Conservation (phyloP, 30 jellyfish, hydroid and myxozoan genomes). For the Sanderia malayensis region DNA sequence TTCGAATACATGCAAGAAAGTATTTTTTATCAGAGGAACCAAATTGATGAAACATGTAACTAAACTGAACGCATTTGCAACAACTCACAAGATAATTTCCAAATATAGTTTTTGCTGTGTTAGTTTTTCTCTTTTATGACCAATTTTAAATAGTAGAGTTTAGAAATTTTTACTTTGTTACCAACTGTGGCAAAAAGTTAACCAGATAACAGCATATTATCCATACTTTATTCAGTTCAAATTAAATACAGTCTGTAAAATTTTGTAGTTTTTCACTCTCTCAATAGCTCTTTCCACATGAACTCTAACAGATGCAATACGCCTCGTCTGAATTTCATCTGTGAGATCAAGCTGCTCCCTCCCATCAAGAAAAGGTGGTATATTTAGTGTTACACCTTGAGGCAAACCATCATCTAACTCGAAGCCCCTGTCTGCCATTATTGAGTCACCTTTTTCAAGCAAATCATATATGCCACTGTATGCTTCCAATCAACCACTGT, state of each 20-base stretch:
- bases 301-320: slow-evolving; percentile 25
- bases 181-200: slow-evolving; percentile 45
- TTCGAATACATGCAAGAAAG: slow-evolving; percentile 13
- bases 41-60: slow-evolving; percentile 9
- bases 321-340: slow-evolving; percentile 3
- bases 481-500: too few relatives aligned
- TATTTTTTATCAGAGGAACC: slow-evolving; percentile 5
- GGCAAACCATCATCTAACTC: slow-evolving; percentile 37
- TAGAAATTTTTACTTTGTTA: slow-evolving; percentile 12
- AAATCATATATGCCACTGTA: slow-evolving; percentile 32
- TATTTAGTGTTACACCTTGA: slow-evolving; percentile 25
- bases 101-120: slow-evolving; percentile 2
- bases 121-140: slow-evolving; percentile 6
- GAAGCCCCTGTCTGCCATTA: slow-evolving; percentile 52
- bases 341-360: slow-evolving; percentile 15
- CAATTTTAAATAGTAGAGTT: slow-evolving; percentile 7
- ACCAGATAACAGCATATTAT: slow-evolving; percentile 40
- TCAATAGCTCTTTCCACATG: slow-evolving; percentile 23
- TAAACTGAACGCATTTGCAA: slow-evolving; percentile 8
- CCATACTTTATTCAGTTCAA: slow-evolving; percentile 27
- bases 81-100: slow-evolving; percentile 7
- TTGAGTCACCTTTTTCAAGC: slow-evolving; percentile 25
- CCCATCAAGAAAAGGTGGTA: slow-evolving; percentile 39
- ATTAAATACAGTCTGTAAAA: slow-evolving; percentile 22
- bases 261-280: slow-evolving; percentile 18